Evolutionary conservation across 2,113 vertebrate species (phyloP).

Genomic region (Saguinus imperator): DNA sequence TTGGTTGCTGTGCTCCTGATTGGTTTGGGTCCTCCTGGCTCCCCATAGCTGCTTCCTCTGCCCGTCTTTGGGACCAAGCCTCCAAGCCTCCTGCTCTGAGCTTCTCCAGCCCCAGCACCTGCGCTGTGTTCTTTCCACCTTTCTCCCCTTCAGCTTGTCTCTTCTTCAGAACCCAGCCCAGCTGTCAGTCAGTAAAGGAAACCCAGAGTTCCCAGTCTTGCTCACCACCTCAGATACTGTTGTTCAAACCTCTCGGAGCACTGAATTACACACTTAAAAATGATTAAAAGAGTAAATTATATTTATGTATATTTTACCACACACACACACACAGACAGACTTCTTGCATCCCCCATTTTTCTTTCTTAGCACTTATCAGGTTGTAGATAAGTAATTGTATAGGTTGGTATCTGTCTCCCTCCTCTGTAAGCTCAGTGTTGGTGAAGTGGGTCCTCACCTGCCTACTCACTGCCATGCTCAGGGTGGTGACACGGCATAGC

Average conservation of each 20-base stretch:
- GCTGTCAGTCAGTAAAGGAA: background rate
- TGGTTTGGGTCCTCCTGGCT: no score
- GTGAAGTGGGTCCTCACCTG: background rate
- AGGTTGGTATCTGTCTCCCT: background rate
- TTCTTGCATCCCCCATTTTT: background rate
- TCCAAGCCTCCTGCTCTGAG: accelerated
- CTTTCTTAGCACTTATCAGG: background rate
- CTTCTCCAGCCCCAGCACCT: no score
- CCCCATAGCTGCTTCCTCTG: background rate
- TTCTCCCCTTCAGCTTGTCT: background rate
- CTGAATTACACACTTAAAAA: background rate
- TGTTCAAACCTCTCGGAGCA: background rate
- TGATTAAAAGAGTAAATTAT: background rate
- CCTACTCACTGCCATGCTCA: no score
- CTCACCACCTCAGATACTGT: background rate
- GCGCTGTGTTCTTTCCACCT: background rate
- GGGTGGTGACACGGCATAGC: background rate
- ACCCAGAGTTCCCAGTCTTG: background rate
- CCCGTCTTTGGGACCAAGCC: no score
- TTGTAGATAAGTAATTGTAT: no score
- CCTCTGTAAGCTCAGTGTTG: background rate
- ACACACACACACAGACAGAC: accelerated
- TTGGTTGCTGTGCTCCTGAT: no score
- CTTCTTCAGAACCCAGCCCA: background rate
- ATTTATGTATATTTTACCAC: background rate